A percentile compares a stretch with the other conserved stretches of the same genome.
These are phyloP conservation scores for Embiotoca jacksoni DNA, from an alignment of 2,113 vertebrate genomes.

Conservation along the genomic window DNA sequence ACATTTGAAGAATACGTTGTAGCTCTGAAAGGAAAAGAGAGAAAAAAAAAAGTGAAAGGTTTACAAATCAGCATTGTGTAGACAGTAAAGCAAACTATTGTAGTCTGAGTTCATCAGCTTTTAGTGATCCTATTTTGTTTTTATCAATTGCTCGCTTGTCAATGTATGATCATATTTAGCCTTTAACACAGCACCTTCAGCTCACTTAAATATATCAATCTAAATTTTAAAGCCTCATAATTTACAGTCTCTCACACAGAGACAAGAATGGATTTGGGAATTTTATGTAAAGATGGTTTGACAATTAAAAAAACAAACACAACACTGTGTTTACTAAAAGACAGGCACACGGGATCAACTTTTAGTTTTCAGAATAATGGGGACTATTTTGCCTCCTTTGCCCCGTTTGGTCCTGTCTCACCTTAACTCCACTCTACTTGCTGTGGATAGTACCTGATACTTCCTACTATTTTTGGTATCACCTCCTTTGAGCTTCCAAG, in stretches of 20 bases:
- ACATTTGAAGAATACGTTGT: background rate
- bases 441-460: too few species aligned
- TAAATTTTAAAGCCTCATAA: constrained; percentile 3
- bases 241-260: background rate
- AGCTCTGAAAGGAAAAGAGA: background rate
- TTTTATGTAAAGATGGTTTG: too few species aligned
- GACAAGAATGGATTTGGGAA: background rate
- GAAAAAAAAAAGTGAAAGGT: background rate
- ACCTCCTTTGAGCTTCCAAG: too few species aligned
- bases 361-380: too few species aligned
- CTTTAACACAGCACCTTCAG: background rate
- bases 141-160: constrained; percentile 12
- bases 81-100: background rate
- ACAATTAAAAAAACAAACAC: too few species aligned
- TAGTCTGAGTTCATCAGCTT: background rate
- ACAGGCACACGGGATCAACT: too few species aligned
- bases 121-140: background rate
- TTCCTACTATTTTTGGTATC: too few species aligned
- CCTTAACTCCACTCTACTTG: too few species aligned
- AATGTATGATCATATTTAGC: constrained; percentile 21
- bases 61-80: background rate
- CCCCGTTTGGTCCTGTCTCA: too few species aligned
- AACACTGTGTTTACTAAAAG: too few species aligned
- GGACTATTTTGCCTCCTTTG: too few species aligned
- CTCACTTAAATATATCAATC: constrained; percentile 16